Conservation (phyloP, 2,888 invertebrate species). For the Pandemis corylana region DNA sequence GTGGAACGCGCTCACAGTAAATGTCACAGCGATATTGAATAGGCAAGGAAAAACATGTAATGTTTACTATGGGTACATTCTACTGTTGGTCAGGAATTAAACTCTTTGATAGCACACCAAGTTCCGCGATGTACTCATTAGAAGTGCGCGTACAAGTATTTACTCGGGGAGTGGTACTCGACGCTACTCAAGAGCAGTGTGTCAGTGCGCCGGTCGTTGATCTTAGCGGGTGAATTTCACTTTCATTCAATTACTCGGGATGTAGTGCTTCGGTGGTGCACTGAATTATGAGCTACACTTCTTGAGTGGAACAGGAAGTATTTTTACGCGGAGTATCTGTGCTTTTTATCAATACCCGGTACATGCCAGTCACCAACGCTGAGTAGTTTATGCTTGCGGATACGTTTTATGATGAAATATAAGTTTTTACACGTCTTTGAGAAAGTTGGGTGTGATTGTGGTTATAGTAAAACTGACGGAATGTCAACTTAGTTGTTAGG, state of each 20-base stretch:
- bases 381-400: constrained; percentile 27
- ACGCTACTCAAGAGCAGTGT: constrained; percentile 53
- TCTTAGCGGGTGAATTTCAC: constrained; percentile 74
- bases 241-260: constrained; percentile 72
- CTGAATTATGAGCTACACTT: constrained; percentile 38
- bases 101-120: not conserved
- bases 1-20: too few species aligned
- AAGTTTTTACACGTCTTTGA: constrained; percentile 35
- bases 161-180: constrained; percentile 32
- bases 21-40: too few species aligned
- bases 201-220: constrained; percentile 75
- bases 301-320: constrained; percentile 29
- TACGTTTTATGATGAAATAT: constrained; percentile 37
- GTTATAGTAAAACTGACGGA: not conserved
- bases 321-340: constrained; percentile 10
- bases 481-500: constrained; percentile 12
- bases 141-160: constrained; percentile 18
- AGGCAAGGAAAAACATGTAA: too few species aligned
- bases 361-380: constrained; percentile 34
- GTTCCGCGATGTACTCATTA: constrained; percentile 35
- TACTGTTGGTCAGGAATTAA: too few species aligned
- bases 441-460: constrained; percentile 33
- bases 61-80: too few species aligned
- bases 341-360: constrained; percentile 18
- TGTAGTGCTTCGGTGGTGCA: constrained; percentile 48